A percentile compares a stretch with the other conserved stretches of the same genome.
Evolutionary conservation across 2,888 invertebrate species (phyloP).

Genomic region (Glomeris marginata): DNA sequence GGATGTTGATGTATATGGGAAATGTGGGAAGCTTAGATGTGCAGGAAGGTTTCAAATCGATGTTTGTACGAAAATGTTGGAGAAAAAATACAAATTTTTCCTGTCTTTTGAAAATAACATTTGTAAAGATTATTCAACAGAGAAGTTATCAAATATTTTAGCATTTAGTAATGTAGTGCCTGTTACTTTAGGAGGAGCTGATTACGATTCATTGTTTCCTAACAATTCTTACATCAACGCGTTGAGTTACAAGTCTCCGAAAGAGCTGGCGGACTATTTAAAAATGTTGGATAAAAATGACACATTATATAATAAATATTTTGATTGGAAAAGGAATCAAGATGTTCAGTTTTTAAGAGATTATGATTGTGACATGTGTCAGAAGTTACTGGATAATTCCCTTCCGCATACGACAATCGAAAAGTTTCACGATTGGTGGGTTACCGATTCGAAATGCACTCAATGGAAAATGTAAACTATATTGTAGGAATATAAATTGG

Average conservation of each 20-base stretch:
- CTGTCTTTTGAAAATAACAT: conserved; percentile 25
- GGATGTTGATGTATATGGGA: conserved; percentile 19
- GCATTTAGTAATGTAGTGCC: conserved; percentile 21
- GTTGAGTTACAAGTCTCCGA: conserved; percentile 21
- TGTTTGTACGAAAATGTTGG: background rate
- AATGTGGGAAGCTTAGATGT: conserved; percentile 17
- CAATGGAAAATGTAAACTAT: too few species aligned
- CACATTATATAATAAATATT: conserved; percentile 18
- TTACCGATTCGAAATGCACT: too few species aligned
- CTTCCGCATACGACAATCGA: too few species aligned
- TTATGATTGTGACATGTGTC: too few species aligned
- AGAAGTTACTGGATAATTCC: too few species aligned
- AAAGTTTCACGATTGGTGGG: too few species aligned
- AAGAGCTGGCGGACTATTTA: conserved; percentile 22
- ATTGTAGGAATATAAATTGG: too few species aligned
- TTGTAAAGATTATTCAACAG: conserved; percentile 26
- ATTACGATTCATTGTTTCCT: conserved; percentile 24
- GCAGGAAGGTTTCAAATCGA: background rate
- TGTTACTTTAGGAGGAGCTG: conserved; percentile 23
- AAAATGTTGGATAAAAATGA: conserved; percentile 19
- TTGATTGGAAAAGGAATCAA: conserved; percentile 18
- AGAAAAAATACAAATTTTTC: conserved; percentile 23
- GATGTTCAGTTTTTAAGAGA: background rate
- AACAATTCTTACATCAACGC: conserved; percentile 25
- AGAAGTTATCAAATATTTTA: conserved; percentile 23